These are phyloP conservation scores for Dinoponera quadriceps DNA, from an alignment of 1,140 invertebrate genomes.

Conservation along the genomic window DNA sequence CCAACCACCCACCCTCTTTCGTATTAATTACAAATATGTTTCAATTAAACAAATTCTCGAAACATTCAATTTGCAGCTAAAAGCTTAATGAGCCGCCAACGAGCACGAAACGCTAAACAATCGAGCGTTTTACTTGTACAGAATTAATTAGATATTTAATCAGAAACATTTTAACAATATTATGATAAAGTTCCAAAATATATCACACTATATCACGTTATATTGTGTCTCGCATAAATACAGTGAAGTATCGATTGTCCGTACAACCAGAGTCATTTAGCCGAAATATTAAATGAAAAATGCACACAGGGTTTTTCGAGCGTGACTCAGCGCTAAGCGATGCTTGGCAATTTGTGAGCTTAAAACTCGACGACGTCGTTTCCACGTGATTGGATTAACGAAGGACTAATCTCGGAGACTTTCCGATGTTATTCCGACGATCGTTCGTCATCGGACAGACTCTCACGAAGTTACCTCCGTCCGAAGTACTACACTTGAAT, in stretches of 20 bases:
- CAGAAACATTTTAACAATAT: not conserved
- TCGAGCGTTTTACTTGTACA: not conserved
- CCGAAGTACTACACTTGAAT: slow-evolving; percentile 50
- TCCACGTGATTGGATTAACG: no score
- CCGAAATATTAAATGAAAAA: not conserved
- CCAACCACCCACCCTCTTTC: no score
- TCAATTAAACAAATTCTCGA: slow-evolving; percentile 23
- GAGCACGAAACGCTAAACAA: not conserved
- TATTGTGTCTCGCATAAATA: not conserved
- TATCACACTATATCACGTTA: no score
- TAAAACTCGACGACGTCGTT: not conserved
- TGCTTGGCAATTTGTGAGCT: not conserved
- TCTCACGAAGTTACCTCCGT: slow-evolving; percentile 5
- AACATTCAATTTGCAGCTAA: not conserved
- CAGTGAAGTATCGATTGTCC: not conserved
- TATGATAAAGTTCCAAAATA: not conserved
- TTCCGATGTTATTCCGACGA: not conserved
- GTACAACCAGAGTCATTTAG: not conserved
- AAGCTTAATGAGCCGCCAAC: not conserved
- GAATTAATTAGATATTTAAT: slow-evolving; percentile 29
- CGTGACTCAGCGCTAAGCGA: slow-evolving; percentile 7
- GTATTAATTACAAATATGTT: slow-evolving; percentile 35
- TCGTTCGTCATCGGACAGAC: slow-evolving; percentile 34
- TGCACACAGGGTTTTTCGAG: not conserved
- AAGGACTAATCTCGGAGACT: slow-evolving; percentile 32